These are phyloP conservation scores for Cetonia aurata DNA, from an alignment of 2,888 invertebrate genomes.

Conservation along the genomic window DNA sequence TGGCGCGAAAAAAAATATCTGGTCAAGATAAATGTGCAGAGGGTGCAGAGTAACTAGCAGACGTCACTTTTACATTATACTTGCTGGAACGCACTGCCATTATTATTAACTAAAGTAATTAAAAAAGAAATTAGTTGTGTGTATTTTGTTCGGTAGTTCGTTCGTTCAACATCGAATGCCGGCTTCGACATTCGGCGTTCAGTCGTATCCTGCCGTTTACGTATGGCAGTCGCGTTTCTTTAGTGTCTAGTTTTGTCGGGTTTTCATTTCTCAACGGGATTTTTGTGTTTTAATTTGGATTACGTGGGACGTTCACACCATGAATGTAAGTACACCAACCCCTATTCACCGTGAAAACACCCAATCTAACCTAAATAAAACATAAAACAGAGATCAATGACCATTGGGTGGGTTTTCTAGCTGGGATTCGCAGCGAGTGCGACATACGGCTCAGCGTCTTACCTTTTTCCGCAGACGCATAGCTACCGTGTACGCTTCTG, in stretches of 20 bases:
- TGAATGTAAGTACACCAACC: conserved; percentile 48
- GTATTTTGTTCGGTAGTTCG: conserved; percentile 33
- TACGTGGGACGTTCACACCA: conserved; percentile 42
- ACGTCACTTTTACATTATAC: conserved; percentile 1
- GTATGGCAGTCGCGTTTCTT: conserved; percentile 49
- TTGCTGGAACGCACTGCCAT: conserved; percentile 12
- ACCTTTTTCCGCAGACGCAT: conserved; percentile 45
- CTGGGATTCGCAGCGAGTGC: conserved; percentile 53
- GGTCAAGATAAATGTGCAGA: conserved; percentile 3
- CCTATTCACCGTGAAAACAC: conserved; percentile 16
- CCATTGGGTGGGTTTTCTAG: conserved; percentile 66
- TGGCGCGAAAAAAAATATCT: not conserved
- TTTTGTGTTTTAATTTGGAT: conserved; percentile 44
- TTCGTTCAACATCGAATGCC: conserved; percentile 42
- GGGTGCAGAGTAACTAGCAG: conserved; percentile 2
- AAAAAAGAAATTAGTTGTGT: conserved; percentile 37
- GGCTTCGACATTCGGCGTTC: conserved; percentile 41
- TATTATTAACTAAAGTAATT: conserved; percentile 35
- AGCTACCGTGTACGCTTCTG: not conserved
- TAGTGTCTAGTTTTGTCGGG: conserved; percentile 45
- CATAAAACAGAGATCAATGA: conserved; percentile 64
- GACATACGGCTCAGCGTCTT: conserved; percentile 51
- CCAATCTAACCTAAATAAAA: conserved; percentile 46
- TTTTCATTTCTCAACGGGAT: conserved; percentile 36
- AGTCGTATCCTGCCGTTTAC: conserved; percentile 48